phyloP scores from a whole-genome alignment of 2,113 vertebrate genomes.

The Phrynosoma blainvillii region DNA sequence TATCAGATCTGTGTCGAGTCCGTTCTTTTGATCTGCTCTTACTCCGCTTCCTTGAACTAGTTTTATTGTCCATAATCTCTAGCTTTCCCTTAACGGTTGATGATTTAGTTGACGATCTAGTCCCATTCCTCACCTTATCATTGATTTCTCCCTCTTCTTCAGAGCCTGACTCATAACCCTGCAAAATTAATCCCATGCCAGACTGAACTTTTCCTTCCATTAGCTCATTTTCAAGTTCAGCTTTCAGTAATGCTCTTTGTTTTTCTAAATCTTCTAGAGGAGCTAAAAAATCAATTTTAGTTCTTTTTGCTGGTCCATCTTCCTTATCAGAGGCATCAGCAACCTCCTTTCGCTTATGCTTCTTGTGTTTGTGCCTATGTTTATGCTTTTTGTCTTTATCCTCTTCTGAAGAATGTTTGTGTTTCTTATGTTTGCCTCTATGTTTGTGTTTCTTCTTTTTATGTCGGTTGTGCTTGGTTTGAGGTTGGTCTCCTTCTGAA shows the following conservation, averaged over 20 bases:
- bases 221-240: conserved; percentile 97
- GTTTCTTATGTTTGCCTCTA: conserved; percentile 98
- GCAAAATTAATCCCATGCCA: conserved; percentile 97
- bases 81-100: conserved; percentile 84
- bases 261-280: conserved; percentile 97
- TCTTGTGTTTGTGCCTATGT: conserved; percentile 97
- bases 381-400: conserved; percentile 95
- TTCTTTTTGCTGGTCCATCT: conserved; percentile 88
- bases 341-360: conserved; percentile 93
- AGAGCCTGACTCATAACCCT: conserved; percentile 97
- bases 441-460: conserved; percentile 99
- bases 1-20: conserved; percentile 88
- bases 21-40: conserved; percentile 89
- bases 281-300: conserved; percentile 94
- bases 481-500: conserved; percentile 88
- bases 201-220: conserved; percentile 99
- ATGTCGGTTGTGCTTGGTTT: conserved; percentile 90
- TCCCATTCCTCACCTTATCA: conserved; percentile 88
- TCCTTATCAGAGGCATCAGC: conserved; percentile 79
- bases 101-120: conserved; percentile 80
- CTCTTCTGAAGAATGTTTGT: conserved; percentile 93
- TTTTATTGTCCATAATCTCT: conserved; percentile 88
- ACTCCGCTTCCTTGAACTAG: conserved; percentile 85
- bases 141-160: conserved; percentile 94
- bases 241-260: conserved; percentile 97